Evolutionary conservation across 2,888 invertebrate species (phyloP).

Genomic region (Villa cingulata): DNA sequence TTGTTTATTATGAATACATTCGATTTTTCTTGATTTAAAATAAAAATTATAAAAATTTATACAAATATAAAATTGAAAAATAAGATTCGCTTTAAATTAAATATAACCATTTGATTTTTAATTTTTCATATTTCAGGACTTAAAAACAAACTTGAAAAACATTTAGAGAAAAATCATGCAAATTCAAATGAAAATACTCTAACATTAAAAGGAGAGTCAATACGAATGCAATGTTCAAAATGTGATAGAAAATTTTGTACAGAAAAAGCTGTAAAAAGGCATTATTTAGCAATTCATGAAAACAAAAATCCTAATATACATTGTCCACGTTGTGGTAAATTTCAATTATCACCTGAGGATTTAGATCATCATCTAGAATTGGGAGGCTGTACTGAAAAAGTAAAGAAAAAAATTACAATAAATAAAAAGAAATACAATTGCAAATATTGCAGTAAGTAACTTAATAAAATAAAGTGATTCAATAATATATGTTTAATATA

Average conservation of each 20-base stretch:
- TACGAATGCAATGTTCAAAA: not conserved
- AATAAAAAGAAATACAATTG: not conserved
- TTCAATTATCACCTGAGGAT: not conserved
- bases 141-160: conserved; percentile 1
- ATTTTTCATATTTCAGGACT: not conserved
- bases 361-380: not conserved
- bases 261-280: not conserved
- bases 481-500: not conserved
- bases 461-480: not conserved
- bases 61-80: too few relatives aligned
- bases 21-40: too few relatives aligned
- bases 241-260: conserved; percentile 1
- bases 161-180: not conserved
- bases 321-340: not conserved
- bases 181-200: not conserved
- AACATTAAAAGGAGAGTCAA: not conserved
- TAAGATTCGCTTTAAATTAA: too few relatives aligned
- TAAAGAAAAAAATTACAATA: not conserved
- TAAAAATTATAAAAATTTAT: too few relatives aligned
- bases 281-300: not conserved
- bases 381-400: not conserved
- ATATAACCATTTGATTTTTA: too few relatives aligned
- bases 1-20: too few relatives aligned
- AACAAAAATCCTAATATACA: not conserved
- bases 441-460: not conserved